Conservation (phyloP, 2,113 vertebrate genomes). For the Cinclus cinclus region DNA sequence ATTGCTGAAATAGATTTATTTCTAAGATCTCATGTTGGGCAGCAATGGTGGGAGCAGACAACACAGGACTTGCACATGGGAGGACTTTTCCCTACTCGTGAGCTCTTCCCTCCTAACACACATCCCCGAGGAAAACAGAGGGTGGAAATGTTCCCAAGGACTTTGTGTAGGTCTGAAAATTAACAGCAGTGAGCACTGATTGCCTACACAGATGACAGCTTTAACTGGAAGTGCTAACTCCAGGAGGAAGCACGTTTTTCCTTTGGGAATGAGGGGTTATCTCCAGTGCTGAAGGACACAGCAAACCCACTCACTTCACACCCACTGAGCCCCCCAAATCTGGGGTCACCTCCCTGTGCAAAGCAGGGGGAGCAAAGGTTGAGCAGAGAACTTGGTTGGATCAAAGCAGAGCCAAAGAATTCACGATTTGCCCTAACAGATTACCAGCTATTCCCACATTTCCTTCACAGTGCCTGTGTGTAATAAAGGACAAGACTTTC, state of each 20-base stretch:
- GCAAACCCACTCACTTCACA: neutral
- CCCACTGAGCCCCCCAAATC: neutral
- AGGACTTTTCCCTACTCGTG: neutral
- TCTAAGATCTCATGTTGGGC: neutral
- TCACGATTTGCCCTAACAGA: neutral
- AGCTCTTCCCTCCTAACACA: neutral
- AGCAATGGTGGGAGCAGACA: neutral
- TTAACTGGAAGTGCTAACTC: neutral
- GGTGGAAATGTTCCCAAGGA: neutral
- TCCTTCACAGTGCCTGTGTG: neutral
- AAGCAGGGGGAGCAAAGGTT: neutral
- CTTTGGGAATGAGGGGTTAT: neutral
- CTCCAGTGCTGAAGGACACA: neutral
- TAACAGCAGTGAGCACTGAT: neutral
- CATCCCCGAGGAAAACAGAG: neutral
- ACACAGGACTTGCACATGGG: neutral
- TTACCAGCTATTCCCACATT: neutral
- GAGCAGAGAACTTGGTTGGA: neutral
- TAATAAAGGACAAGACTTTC: neutral
- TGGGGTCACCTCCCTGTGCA: neutral
- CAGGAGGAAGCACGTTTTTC: neutral
- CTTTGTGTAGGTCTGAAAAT: neutral
- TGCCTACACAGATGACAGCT: neutral
- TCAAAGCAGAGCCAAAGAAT: neutral
- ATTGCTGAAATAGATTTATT: neutral